Base-by-base conservation (phyloP, 2,113 vertebrate genomes). In the Illadopsis cleaveri region DNA sequence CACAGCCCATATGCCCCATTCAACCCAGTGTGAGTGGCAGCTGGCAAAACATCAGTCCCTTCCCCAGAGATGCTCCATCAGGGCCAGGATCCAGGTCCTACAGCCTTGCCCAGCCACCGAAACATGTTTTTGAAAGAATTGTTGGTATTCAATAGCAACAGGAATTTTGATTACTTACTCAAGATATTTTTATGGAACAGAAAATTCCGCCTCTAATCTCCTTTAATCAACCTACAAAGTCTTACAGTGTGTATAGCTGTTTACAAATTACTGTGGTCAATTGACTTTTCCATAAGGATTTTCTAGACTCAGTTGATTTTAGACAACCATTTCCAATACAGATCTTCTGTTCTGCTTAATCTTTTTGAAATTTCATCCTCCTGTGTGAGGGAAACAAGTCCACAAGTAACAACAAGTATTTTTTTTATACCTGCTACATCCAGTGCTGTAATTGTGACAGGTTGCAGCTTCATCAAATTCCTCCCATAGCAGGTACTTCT, bases 61-160 rank as follows among this genome's bases (percentile, higher is more conserved):
- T 27, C 15, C 15, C 24, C 42, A 45, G 24, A 0, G 1, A 20
- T 1, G 1, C 16, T 1, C 0, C 89, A 57, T 19, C 6, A 70
- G 30, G 54, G 18, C 27, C 2, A 1, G 37, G n/a, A 15, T 73
- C 24, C 68, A 57, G 27, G 18, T n/a, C 11, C 22, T 31, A 31
- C 18, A 42, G 24, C 21, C 18, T 38, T 68, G 24, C 4, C 53
- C 11, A 8, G 33, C 12, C 64, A 70, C 1, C 35, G 50, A 56
- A 81, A 57, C 2, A 54, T 30, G 16, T 30, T 53, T 79, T 50
- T 64, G 12, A 83, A 81, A 81, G 37, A 19, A 12, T 42, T 70
- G 10, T 17, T 61, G 51, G 6, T 8, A 47, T 44, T 83, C 28
- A 44, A 19, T 5, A 58, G 17, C 11, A 73, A 47, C 18, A 48